Percentiles rank a stretch among this genome's conserved stretches.
These are phyloP conservation scores for Onychostruthus taczanowskii DNA, from an alignment of 2,113 vertebrate species.

Conservation along the genomic window DNA sequence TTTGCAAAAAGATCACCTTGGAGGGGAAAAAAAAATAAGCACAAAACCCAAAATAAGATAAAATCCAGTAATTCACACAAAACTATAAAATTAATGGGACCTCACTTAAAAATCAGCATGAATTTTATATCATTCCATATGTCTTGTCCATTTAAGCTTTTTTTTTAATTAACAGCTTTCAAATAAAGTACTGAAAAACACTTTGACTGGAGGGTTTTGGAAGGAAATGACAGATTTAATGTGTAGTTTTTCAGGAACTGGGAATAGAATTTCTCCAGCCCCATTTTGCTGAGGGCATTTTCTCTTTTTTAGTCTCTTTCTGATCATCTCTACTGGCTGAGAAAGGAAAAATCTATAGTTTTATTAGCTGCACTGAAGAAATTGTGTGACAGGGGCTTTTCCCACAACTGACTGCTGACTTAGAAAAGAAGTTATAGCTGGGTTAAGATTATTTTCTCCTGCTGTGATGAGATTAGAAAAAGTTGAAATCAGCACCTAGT, in stretches of 20 bases:
- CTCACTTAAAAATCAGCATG: background rate
- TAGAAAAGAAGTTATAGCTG: background rate
- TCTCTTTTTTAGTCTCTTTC: background rate
- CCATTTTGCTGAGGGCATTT: background rate
- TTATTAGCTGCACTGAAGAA: background rate
- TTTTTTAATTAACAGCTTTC: background rate
- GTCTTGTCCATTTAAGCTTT: background rate
- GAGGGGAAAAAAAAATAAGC: fast-evolving
- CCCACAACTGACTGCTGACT: background rate
- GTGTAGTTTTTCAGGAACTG: background rate
- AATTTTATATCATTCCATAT: background rate
- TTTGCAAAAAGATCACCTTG: background rate
- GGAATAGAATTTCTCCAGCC: background rate
- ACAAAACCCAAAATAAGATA: background rate
- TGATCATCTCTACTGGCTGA: background rate
- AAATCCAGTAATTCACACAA: background rate
- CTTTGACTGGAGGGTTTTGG: background rate
- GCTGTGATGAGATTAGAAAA: background rate
- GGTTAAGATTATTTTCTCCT: background rate
- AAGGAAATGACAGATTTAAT: background rate
- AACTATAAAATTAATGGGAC: background rate
- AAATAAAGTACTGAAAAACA: background rate
- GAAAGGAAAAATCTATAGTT: background rate
- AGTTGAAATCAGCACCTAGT: background rate
- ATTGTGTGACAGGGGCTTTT: background rate